Percentiles rank a stretch among this genome's conserved stretches.
phyloP scores from a whole-genome alignment of 2,113 vertebrate genomes.

The Ctenomys sociabilis region DNA sequence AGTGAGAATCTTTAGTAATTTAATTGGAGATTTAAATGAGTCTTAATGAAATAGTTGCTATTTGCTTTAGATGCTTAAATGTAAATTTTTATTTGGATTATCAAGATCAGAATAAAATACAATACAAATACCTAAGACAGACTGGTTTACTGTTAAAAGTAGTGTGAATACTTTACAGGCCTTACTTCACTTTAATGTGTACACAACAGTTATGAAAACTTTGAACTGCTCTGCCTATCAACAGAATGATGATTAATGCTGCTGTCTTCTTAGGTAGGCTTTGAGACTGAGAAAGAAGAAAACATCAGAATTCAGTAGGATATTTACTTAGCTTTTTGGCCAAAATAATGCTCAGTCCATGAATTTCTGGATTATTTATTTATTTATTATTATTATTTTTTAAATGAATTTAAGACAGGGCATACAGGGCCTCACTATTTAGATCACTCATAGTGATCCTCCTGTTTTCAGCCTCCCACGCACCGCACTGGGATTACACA shows the following conservation, averaged over 20 bases:
- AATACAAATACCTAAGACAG: background rate
- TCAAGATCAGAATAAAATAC: constrained; percentile 46
- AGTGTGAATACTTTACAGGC: background rate
- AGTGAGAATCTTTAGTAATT: constrained; percentile 32
- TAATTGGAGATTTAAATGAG: constrained; percentile 15
- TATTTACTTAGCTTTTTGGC: background rate
- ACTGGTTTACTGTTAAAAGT: constrained; percentile 39
- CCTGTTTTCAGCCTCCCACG: too few relatives aligned
- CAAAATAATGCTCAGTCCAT: background rate
- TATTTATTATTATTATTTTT: too few relatives aligned
- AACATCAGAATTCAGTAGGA: background rate
- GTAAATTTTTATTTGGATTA: constrained; percentile 37
- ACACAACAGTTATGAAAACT: background rate
- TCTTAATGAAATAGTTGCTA: background rate
- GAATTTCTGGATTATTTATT: background rate
- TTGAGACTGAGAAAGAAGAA: constrained; percentile 4
- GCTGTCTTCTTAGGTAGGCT: background rate
- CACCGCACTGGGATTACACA: too few relatives aligned
- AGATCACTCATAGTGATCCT: too few relatives aligned
- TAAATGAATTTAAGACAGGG: too few relatives aligned
- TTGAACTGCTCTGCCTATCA: constrained; percentile 8
- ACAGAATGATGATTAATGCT: background rate
- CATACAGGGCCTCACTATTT: background rate
- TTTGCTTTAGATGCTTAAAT: constrained; percentile 35
- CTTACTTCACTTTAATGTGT: constrained; percentile 5